Evolutionary conservation across 2,888 invertebrate species (phyloP), one percentile per base, ranked within the genome.

Genomic region (Eristalis pertinax): DNA sequence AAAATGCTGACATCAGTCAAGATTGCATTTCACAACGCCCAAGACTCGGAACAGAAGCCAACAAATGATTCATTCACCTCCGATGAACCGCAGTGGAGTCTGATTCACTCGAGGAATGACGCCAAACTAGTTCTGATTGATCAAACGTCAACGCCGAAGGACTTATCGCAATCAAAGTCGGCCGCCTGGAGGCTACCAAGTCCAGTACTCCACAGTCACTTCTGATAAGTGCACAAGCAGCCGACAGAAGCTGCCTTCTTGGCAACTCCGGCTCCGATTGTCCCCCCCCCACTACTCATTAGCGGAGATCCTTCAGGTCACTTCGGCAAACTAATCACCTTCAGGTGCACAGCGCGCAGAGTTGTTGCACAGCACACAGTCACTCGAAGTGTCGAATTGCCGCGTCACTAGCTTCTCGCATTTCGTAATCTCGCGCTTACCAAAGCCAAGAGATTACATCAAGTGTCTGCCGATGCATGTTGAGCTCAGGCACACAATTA

Each of bases 361-460:
- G 56, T 32, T 24, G 24, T 19, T 75, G 32, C 75, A 43, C 67
- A 72, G 32, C 32, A 10, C 32, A 32, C 10, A 32, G 67, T 22
- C 80, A 58, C 76, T 76, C 35, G 50, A n/a, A 81, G 26, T 41
- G 3, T 41, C 41, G 56, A 41, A n/a, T 29, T 50, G 73, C 76
- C 60, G 60, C 29, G 38, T 50, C 43, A 24, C 63, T 24, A 11
- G 11, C 35, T 38, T 64, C n/a, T n/a, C 38, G 32, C 35, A 68
- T 78, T 83, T 83, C 62, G 41, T 77, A 76, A 75, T 43, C 50
- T 19, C 19, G n/a, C 72, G 56, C 69, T 79, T 62, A 70, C 74
- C 64, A 64, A 62, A 70, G 60, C 35, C 43, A 5, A 50, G 56
- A 22, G 75, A 69, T 69, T 29, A 41, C 68, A 50, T 35, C 56